Percentiles rank a stretch among this genome's conserved stretches.
These are phyloP conservation scores for Rutilus rutilus DNA, from an alignment of 2,113 vertebrate species.

Conservation along the genomic window DNA sequence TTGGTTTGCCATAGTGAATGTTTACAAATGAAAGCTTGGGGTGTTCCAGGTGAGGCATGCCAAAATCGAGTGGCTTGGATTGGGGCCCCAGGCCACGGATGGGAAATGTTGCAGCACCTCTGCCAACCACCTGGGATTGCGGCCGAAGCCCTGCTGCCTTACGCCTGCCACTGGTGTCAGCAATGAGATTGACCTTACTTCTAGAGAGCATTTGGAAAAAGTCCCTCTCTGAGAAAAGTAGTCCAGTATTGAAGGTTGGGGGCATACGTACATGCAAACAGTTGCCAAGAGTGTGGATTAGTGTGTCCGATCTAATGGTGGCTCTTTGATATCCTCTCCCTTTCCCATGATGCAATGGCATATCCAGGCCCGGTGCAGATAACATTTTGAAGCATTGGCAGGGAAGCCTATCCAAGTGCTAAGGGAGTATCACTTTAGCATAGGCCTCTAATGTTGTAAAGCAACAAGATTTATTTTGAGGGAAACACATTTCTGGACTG, in stretches of 20 bases:
- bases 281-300: slow-evolving; percentile 67
- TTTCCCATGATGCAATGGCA: slow-evolving; percentile 68
- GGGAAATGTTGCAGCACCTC: slow-evolving; percentile 69
- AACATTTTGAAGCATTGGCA: slow-evolving; percentile 61
- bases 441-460: slow-evolving; percentile 42
- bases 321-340: slow-evolving; percentile 66
- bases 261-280: slow-evolving; percentile 60
- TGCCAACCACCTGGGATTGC: slow-evolving; percentile 65
- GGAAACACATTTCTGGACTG: slow-evolving; percentile 21
- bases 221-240: slow-evolving; percentile 25
- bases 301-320: slow-evolving; percentile 58
- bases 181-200: slow-evolving; percentile 58
- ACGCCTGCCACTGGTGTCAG: slow-evolving; percentile 54
- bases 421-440: slow-evolving; percentile 41
- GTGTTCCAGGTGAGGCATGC: slow-evolving; percentile 75
- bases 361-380: slow-evolving; percentile 56
- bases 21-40: slow-evolving; percentile 67
- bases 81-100: slow-evolving; percentile 63
- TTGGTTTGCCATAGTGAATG: slow-evolving; percentile 58
- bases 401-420: slow-evolving; percentile 12
- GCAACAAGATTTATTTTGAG: slow-evolving; percentile 26
- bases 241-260: not conserved
- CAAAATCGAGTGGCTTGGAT: slow-evolving; percentile 79
- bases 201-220: slow-evolving; percentile 49
- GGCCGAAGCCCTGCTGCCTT: slow-evolving; percentile 52